phyloP scores from a whole-genome alignment of 2,113 vertebrate species.

The Antechinus flavipes region DNA sequence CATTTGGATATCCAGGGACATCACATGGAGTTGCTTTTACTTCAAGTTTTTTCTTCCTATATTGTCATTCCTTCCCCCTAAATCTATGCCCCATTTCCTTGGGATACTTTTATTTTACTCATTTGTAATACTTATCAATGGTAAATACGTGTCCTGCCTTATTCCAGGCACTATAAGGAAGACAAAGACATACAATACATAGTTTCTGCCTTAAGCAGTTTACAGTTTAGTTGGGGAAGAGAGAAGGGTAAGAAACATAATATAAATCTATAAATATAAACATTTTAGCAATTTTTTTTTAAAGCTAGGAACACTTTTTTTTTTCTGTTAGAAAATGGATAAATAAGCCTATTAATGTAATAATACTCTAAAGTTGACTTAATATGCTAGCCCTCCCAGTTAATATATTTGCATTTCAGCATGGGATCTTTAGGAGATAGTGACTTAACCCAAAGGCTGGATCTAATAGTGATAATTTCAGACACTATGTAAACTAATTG shows the following conservation, averaged over 20 bases:
- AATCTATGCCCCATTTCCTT: not conserved
- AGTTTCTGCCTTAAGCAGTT: not conserved
- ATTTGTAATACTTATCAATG: not conserved
- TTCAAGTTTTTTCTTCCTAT: not conserved
- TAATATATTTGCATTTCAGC: not conserved
- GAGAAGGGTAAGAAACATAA: not conserved
- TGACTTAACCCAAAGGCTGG: too few species aligned
- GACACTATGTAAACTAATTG: not conserved
- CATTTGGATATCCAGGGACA: not conserved
- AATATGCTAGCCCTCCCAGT: not conserved
- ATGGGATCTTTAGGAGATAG: not conserved
- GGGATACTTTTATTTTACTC: not conserved
- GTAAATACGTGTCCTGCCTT: not conserved
- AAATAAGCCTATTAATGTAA: not conserved
- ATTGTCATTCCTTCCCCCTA: not conserved
- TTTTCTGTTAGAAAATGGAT: not conserved
- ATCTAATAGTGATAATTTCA: not conserved
- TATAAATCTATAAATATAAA: not conserved
- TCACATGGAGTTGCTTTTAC: not conserved
- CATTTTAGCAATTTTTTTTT: not conserved
- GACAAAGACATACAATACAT: not conserved
- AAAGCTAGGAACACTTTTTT: not conserved
- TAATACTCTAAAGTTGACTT: not conserved
- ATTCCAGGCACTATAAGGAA: not conserved
- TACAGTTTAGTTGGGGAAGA: not conserved